phyloP scores from a whole-genome alignment of 2,888 invertebrate genomes.

The Melipona bicolor region DNA sequence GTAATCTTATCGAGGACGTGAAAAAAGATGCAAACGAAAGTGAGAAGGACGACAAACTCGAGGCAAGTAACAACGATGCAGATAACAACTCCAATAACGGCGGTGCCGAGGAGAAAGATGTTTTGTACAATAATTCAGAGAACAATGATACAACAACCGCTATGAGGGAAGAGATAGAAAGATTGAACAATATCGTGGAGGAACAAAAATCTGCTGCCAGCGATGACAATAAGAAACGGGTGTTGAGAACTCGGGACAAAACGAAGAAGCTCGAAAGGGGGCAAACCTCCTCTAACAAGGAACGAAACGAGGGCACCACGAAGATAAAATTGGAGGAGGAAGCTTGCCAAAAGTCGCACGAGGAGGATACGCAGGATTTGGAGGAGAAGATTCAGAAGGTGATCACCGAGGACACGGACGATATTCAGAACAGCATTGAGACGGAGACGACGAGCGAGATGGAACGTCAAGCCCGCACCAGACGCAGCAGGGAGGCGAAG shows the following conservation, averaged over 20 bases:
- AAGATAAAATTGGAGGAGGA: conserved; percentile 62
- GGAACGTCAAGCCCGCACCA: conserved; percentile 74
- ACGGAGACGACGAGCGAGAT: conserved; percentile 70
- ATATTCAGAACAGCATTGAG: conserved; percentile 80
- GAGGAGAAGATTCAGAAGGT: conserved; percentile 56
- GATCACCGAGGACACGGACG: conserved; percentile 80
- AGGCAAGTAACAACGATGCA: background rate
- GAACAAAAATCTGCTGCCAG: conserved; percentile 66
- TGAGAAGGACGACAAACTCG: conserved; percentile 14
- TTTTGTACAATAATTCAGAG: conserved; percentile 31
- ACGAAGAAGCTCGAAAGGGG: conserved; percentile 71
- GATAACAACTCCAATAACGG: conserved; percentile 1
- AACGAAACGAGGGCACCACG: conserved; percentile 47
- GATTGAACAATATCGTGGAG: conserved; percentile 20
- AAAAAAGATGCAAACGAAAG: conserved; percentile 11
- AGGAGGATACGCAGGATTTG: conserved; percentile 26
- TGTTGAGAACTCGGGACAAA: conserved; percentile 77
- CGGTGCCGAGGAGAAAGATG: background rate
- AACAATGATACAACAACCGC: background rate
- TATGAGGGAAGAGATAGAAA: conserved; percentile 27
- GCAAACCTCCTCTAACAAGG: conserved; percentile 39
- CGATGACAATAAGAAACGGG: conserved; percentile 76
- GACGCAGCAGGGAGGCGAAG: conserved; percentile 78
- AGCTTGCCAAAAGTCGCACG: conserved; percentile 17
- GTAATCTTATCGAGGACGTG: conserved; percentile 15